Percentiles rank a stretch among this genome's conserved stretches.
Evolutionary conservation across 2,797 vertebrate genomes (phyloP).

Genomic region (Schizopygopsis malacanthus): DNA sequence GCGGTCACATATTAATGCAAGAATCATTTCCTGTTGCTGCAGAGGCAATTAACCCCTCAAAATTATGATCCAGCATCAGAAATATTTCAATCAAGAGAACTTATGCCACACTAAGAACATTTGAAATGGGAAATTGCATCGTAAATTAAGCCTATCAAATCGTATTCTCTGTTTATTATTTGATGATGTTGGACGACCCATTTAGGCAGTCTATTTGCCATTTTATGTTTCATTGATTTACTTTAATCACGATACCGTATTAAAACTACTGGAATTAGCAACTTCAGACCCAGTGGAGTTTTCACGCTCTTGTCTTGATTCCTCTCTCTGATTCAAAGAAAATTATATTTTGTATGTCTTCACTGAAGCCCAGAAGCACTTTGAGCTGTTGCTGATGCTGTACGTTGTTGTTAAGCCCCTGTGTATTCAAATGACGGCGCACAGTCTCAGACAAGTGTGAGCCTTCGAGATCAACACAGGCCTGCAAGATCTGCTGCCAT

Average conservation of each 20-base stretch:
- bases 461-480: constrained; percentile 65
- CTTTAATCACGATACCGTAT: constrained; percentile 58
- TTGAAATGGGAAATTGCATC: constrained; percentile 51
- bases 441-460: constrained; percentile 63
- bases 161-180: constrained; percentile 47
- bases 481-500: constrained; percentile 66
- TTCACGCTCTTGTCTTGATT: constrained; percentile 13
- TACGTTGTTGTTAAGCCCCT: constrained; percentile 67
- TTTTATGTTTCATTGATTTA: constrained; percentile 55
- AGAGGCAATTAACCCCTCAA: constrained; percentile 60
- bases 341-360: not conserved
- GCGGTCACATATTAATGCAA: constrained; percentile 45
- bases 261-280: constrained; percentile 54
- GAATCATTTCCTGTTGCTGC: constrained; percentile 54
- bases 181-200: constrained; percentile 43
- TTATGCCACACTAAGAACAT: constrained; percentile 54
- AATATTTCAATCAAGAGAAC: constrained; percentile 61
- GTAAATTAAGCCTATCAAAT: constrained; percentile 57
- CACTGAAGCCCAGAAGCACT: constrained; percentile 16
- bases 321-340: constrained; percentile 5
- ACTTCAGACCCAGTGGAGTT: constrained; percentile 8
- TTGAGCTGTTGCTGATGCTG: constrained; percentile 60
- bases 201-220: constrained; percentile 46
- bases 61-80: constrained; percentile 59
- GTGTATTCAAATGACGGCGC: constrained; percentile 61